Base-by-base conservation (phyloP, 2,113 vertebrate genomes). In the Miniopterus natalensis region DNA sequence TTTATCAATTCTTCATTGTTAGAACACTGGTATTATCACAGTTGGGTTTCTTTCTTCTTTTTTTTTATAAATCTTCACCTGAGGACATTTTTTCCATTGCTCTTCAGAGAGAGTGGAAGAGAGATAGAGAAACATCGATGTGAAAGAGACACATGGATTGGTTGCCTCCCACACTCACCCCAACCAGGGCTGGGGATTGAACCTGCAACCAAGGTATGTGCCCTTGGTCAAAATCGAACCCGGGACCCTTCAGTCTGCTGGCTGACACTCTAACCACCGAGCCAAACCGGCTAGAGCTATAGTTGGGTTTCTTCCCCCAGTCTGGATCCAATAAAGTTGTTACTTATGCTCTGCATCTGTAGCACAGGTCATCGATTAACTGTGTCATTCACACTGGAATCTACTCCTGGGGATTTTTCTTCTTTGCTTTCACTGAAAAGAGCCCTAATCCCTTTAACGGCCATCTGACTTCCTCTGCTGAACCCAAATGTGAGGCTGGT, bases 361-460 rank as follows among this genome's bases (percentile, higher is more conserved):
- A 21, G 61, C 66, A 36, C 40, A 70, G 27, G 61, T 84, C 73
- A 66, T 42, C 4, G 7, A 59, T 70, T 49, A 31, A 66, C 42
- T 31, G n/a, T 59, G 42, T 55, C n/a, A 12, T n/a, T 73, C 49
- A 36, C 4, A 3, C 2, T 45, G 47, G 12, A 47, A 77, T 95
- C 83, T 36, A 45, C 59, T 81, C 63, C 31, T 36, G 29, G 42
- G 66, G 23, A 14, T 25, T 84, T 85, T 81, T 61, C 81, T 59
- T 90, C 84, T 92, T 75, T 40, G 57, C 31, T 53, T 71, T 45
- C 42, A 66, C 78, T 78, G 73, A 65, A 89, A 94, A 81, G 45
- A 93, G 42, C 87, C 63, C 14, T 80, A 13, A 73, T 59, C 42
- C 63, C 53, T 66, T 42, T 57, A 71, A 40, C 49, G 0, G 1